phyloP scores from a whole-genome alignment of 1,140 invertebrate genomes.

The Odontomachus brunneus region DNA sequence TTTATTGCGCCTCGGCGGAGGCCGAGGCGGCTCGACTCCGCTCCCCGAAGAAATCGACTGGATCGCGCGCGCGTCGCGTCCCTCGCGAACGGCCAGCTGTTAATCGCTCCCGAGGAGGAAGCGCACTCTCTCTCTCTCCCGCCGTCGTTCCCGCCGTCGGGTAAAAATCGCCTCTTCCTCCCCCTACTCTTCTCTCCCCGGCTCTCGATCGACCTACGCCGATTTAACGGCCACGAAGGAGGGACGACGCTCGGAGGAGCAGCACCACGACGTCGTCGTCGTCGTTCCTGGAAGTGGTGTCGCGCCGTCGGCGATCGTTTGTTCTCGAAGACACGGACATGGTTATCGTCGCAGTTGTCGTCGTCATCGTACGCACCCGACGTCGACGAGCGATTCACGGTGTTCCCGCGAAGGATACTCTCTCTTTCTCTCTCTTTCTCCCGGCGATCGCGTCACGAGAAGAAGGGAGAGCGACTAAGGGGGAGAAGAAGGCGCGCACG shows the following conservation, averaged over 20 bases:
- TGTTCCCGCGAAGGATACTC: slow-evolving; percentile 18
- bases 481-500: slow-evolving; percentile 9
- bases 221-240: slow-evolving; percentile 53
- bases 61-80: slow-evolving; percentile 3
- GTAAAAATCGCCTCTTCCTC: slow-evolving; percentile 59
- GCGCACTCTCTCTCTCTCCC: not conserved
- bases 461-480: slow-evolving; percentile 8
- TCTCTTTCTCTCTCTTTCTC: not conserved
- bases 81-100: slow-evolving; percentile 20
- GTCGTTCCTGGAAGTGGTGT: slow-evolving; percentile 63
- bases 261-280: slow-evolving; percentile 34
- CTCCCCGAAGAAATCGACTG: slow-evolving; percentile 45
- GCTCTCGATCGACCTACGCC: slow-evolving; percentile 60
- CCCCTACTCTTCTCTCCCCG: slow-evolving; percentile 24
- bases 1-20: slow-evolving; percentile 51
- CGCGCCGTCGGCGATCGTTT: slow-evolving; percentile 27
- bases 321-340: slow-evolving; percentile 20
- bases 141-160: slow-evolving; percentile 42
- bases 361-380: not conserved
- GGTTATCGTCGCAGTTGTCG: not conserved
- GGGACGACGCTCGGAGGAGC: slow-evolving; percentile 43
- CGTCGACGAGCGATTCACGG: slow-evolving; percentile 19
- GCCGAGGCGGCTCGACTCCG: slow-evolving; percentile 20
- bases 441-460: not conserved
- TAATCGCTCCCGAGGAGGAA: slow-evolving; percentile 35